Conservation (phyloP, 2,888 invertebrate species). For the Anaspis maculata region DNA sequence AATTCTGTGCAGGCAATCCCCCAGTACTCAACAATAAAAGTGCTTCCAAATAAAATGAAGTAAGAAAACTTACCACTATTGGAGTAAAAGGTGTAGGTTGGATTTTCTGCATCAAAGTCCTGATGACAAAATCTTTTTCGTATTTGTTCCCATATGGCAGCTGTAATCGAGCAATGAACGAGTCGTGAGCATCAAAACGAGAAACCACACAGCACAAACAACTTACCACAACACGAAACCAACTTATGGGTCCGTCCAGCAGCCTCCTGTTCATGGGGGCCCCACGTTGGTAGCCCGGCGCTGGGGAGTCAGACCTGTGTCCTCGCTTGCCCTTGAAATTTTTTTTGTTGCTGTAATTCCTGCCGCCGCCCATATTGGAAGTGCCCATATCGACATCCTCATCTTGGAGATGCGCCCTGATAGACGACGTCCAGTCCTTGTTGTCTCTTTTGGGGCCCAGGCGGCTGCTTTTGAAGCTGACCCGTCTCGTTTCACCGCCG, state of each 20-base stretch:
- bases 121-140: constrained; percentile 58
- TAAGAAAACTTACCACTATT: too few species aligned
- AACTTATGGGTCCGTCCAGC: constrained; percentile 49
- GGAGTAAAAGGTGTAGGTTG: too few species aligned
- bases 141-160: constrained; percentile 68
- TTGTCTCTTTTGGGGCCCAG: constrained; percentile 25
- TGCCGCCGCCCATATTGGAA: constrained; percentile 26
- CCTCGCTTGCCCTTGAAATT: constrained; percentile 25
- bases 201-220: too few species aligned
- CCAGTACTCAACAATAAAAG: too few species aligned
- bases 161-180: too few species aligned
- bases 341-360: constrained; percentile 15
- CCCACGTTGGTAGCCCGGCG: constrained; percentile 32
- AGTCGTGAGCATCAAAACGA: too few species aligned
- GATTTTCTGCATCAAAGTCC: constrained; percentile 51
- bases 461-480: constrained; percentile 47
- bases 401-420: constrained; percentile 47
- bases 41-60: too few species aligned
- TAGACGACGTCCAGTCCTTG: constrained; percentile 42
- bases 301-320: constrained; percentile 45
- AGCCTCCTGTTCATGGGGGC: constrained; percentile 45
- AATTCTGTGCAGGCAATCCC: too few species aligned
- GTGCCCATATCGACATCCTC: constrained; percentile 57
- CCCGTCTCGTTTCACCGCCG: constrained; percentile 36
- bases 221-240: constrained; percentile 62